Conservation (phyloP, 2,113 vertebrate genomes). For the Leptobrachium leishanense region DNA sequence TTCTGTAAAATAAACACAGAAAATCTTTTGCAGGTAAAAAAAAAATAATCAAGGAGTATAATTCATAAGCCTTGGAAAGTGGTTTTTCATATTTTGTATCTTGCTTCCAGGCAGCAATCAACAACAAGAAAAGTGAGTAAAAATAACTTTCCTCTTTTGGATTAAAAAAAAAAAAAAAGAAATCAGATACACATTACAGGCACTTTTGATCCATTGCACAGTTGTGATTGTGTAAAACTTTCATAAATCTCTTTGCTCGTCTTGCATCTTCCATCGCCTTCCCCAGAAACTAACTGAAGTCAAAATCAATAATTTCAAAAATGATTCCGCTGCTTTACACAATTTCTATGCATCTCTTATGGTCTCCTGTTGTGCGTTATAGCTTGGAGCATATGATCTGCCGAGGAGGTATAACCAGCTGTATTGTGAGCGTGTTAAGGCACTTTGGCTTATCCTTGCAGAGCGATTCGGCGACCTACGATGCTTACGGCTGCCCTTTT, state of each 20-base stretch:
- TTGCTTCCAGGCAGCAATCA: neutral
- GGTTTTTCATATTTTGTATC: neutral
- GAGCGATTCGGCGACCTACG: conserved; percentile 6
- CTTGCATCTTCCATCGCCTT: neutral
- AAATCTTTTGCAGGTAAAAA: no score
- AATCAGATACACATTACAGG: conserved; percentile 6
- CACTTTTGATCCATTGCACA: neutral
- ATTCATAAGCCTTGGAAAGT: no score
- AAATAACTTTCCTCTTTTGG: neutral
- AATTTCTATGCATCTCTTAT: conserved; percentile 27
- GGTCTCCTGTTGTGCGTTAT: conserved; percentile 9
- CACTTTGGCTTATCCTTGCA: conserved; percentile 8
- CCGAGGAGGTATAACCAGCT: conserved; percentile 10
- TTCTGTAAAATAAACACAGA: no score
- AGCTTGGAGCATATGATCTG: conserved; percentile 5
- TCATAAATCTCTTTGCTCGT: neutral
- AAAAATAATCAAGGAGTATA: no score
- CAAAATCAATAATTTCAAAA: conserved; percentile 40
- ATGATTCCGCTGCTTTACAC: conserved; percentile 28
- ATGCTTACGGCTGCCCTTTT: neutral
- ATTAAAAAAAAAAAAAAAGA: neutral
- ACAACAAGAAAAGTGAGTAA: neutral
- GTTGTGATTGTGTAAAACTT: conserved; percentile 6
- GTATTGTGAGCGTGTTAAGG: conserved; percentile 18
- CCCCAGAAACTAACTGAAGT: conserved; percentile 11